A percentile compares a stretch with the other conserved stretches of the same genome.
These are phyloP conservation scores for Sphenopsis melanotis DNA, from an alignment of 2,797 vertebrate species.

Conservation along the genomic window DNA sequence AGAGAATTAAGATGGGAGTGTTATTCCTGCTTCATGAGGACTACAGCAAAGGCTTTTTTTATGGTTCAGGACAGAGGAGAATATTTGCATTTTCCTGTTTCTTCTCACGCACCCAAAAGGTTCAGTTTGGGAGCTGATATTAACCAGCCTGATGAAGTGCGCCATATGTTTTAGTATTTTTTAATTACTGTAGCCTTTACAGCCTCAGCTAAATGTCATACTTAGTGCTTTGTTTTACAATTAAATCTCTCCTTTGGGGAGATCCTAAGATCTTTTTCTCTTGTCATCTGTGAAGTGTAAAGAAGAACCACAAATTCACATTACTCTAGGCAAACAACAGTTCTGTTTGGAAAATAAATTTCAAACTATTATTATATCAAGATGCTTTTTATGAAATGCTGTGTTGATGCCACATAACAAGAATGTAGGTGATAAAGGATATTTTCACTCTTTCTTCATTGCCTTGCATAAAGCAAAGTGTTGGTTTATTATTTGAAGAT, in stretches of 20 bases:
- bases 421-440: background rate
- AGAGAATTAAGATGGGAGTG: background rate
- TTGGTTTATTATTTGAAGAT: background rate
- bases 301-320: slow-evolving; percentile 16
- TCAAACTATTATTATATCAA: background rate
- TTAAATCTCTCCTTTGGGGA: slow-evolving; percentile 8
- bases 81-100: background rate
- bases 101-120: background rate
- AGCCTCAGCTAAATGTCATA: slow-evolving; percentile 35
- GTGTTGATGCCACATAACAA: background rate
- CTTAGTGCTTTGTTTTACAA: slow-evolving; percentile 31
- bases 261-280: background rate
- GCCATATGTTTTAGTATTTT: slow-evolving; percentile 18
- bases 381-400: background rate
- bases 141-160: background rate
- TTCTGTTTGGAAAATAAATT: slow-evolving; percentile 38
- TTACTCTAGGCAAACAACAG: slow-evolving; percentile 1
- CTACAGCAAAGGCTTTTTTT: background rate
- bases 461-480: background rate
- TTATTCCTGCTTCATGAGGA: background rate
- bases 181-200: slow-evolving; percentile 48
- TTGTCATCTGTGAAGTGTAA: background rate
- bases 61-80: background rate
- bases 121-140: background rate
- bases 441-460: background rate